Base-by-base conservation (phyloP, 2,888 invertebrate species). In the Uloborus plumipes region DNA sequence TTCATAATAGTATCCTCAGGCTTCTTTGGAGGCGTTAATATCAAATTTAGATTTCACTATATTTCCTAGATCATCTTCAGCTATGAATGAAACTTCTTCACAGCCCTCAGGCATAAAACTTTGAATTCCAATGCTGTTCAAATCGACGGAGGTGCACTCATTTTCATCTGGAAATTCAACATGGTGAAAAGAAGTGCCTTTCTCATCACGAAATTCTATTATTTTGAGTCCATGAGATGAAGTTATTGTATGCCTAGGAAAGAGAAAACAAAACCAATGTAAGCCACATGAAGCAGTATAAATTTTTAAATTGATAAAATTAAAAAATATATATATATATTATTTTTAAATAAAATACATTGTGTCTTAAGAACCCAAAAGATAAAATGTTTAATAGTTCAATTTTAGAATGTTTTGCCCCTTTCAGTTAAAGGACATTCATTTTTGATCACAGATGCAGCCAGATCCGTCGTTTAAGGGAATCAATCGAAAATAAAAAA, bases 181-280 rank as follows among this genome's bases (percentile, higher is more conserved):
- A 53, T 84, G 84, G 55, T 73, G 70, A 51, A 73, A 61, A 0
- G 69, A 58, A 31, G 65, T 70, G 3, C 78, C 74, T 51, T 59
- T 64, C 15, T n/a, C 47, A 74, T 78, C 74, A 55, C 84, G 65
- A 31, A 84, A 84, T 59, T 84, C 84, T 16, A 84, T 18, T 13
- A 84, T 64, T 64, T 26, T 61, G 20, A 84, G 69, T n/a, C 84
- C 78, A 65, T 74, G 55, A 39, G 77, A 22, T 11, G 78, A 77
- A 20, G 61, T 64, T 20, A 78, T 6, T 66, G 26, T 64, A 20
- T 22, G 47, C 14, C 83, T 83, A 49, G 3, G 64, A 47, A 14
- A 50, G 47, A 61, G n/a, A 70, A 61, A 26, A 39, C 3, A 39
- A 39, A 20, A 47, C 39, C 39, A 39, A 39, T 39, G 11, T 39